Evolutionary conservation across 2,797 vertebrate species (phyloP).

Genomic region (Siniperca undulata): DNA sequence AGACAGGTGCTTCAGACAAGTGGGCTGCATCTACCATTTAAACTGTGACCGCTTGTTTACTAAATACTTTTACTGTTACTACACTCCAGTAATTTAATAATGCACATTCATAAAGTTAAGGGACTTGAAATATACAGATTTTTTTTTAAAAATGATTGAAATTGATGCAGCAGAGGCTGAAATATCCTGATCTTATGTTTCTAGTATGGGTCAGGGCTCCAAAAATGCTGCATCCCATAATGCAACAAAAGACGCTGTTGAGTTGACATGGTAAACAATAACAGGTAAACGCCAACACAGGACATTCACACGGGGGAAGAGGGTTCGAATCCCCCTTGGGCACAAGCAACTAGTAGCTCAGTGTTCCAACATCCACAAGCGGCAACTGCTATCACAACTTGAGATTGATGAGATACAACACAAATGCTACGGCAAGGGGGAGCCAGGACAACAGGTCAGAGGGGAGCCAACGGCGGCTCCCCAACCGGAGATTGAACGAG

Average conservation of each 20-base stretch:
- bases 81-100: neutral
- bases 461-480: too few relatives aligned
- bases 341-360: too few relatives aligned
- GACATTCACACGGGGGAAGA: too few relatives aligned
- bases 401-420: too few relatives aligned
- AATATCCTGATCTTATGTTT: neutral
- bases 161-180: neutral
- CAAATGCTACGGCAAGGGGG: too few relatives aligned
- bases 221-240: neutral
- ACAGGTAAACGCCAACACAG: neutral
- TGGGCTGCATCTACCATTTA: slow-evolving; percentile 22
- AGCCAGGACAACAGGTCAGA: too few relatives aligned
- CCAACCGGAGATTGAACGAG: too few relatives aligned
- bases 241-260: neutral
- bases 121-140: neutral
- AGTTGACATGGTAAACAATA: neutral
- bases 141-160: neutral
- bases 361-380: too few relatives aligned
- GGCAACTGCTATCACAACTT: too few relatives aligned
- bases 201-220: too few relatives aligned
- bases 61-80: neutral
- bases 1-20: slow-evolving; percentile 51
- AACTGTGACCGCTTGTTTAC: slow-evolving; percentile 24
- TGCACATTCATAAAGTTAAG: neutral
- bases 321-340: too few relatives aligned